Evolutionary conservation across 2,797 vertebrate genomes (phyloP).

Genomic region (Ctenopoma multispine): DNA sequence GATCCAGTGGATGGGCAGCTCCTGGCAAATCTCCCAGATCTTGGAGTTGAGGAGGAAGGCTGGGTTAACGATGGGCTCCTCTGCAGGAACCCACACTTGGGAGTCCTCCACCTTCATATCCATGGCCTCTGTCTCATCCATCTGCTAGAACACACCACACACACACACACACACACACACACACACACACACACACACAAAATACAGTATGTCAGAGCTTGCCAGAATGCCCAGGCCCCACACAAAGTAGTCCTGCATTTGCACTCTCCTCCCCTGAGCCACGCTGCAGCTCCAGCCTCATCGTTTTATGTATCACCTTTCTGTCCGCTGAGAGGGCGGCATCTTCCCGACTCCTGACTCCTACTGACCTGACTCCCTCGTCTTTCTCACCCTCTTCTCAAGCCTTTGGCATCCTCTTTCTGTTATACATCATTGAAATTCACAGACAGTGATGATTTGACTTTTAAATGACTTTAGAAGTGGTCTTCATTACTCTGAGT

Average conservation of each 20-base stretch:
- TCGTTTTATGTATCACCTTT: constrained; percentile 75
- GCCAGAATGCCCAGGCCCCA: constrained; percentile 24
- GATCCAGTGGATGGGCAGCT: constrained; percentile 96
- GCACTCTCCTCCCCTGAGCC: constrained; percentile 52
- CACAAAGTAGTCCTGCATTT: constrained; percentile 49
- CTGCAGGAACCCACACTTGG: constrained; percentile 93
- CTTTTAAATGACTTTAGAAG: constrained; percentile 84
- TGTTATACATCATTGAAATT: constrained; percentile 79
- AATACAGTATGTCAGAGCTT: constrained; percentile 21
- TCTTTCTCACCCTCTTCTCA: constrained; percentile 49
- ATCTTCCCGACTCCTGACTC: constrained; percentile 71
- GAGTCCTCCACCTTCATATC: constrained; percentile 91
- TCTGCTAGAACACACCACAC: constrained; percentile 76
- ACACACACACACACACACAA: constrained; percentile 9
- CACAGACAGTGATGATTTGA: constrained; percentile 81
- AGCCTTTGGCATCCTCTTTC: constrained; percentile 67
- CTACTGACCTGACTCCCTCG: constrained; percentile 51
- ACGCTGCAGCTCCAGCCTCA: constrained; percentile 41
- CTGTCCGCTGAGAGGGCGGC: constrained; percentile 55
- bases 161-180: constrained; percentile 21
- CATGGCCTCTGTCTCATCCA: constrained; percentile 84
- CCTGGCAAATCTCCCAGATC: constrained; percentile 95
- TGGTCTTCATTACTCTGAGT: constrained; percentile 78
- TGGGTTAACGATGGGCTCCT: constrained; percentile 92
- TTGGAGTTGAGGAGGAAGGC: constrained; percentile 93